A percentile compares a stretch with the other conserved stretches of the same genome.
phyloP scores from a whole-genome alignment of 2,888 invertebrate species.

The Ormyrus pomaceus region DNA sequence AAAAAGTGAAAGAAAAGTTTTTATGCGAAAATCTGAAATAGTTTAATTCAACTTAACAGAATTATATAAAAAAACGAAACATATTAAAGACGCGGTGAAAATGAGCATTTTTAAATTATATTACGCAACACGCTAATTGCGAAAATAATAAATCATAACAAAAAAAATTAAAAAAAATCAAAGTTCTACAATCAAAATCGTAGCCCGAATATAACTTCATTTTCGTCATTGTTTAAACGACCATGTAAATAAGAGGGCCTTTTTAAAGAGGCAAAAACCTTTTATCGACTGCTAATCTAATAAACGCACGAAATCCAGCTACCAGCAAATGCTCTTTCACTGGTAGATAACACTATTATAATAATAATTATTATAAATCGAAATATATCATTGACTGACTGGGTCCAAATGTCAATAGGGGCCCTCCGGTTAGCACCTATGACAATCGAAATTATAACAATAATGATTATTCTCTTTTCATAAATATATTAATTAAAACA shows the following conservation, averaged over 20 bases:
- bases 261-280: conserved; percentile 37
- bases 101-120: conserved; percentile 55
- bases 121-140: conserved; percentile 57
- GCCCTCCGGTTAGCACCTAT: conserved; percentile 49
- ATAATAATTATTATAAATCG: conserved; percentile 53
- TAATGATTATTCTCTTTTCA: conserved; percentile 50
- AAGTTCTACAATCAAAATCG: conserved; percentile 57
- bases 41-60: conserved; percentile 58
- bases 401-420: conserved; percentile 50
- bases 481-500: conserved; percentile 57
- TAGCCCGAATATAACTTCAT: conserved; percentile 54
- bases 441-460: conserved; percentile 53
- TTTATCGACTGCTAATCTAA: conserved; percentile 50
- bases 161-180: conserved; percentile 58
- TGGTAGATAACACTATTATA: conserved; percentile 52
- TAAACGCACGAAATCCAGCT: conserved; percentile 49
- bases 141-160: conserved; percentile 54
- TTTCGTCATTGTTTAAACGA: conserved; percentile 57
- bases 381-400: conserved; percentile 52
- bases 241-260: conserved; percentile 49
- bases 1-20: conserved; percentile 49
- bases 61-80: conserved; percentile 54
- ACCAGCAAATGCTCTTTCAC: conserved; percentile 38
- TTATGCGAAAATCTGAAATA: conserved; percentile 55
- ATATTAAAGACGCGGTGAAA: conserved; percentile 55